phyloP scores from a whole-genome alignment of 1,140 invertebrate species.

The Whitmania pigra region DNA sequence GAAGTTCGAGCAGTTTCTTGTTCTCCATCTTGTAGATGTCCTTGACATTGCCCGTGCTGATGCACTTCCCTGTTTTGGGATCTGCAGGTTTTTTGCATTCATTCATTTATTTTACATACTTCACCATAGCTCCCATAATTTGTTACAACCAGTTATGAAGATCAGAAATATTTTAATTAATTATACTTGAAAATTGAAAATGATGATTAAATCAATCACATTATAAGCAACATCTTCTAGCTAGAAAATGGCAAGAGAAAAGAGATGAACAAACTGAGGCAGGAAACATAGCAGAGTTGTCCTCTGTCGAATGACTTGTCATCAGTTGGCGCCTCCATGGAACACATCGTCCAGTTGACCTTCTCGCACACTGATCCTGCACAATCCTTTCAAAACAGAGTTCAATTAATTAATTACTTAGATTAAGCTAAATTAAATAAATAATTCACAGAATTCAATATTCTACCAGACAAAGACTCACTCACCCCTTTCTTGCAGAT shows the following conservation, averaged over 20 bases:
- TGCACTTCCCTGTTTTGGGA: conserved; percentile 2
- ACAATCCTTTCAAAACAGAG: neutral
- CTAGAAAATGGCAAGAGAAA: neutral
- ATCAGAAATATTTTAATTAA: no score
- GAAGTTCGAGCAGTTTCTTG: conserved; percentile 6
- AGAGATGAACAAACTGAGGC: neutral
- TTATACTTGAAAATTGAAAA: no score
- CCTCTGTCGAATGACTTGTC: neutral
- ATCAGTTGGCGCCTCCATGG: conserved; percentile 6
- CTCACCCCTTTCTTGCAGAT: conserved; percentile 49
- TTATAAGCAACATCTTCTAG: neutral
- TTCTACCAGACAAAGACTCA: neutral
- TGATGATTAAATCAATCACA: neutral
- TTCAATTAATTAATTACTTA: no score
- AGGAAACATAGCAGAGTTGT: conserved; percentile 13
- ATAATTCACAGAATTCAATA: no score
- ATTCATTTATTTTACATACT: neutral
- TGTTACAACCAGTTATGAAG: no score
- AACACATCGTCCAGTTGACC: conserved; percentile 7
- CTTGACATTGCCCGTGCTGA: conserved; percentile 12
- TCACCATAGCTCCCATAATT: no score
- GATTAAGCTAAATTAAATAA: no score
- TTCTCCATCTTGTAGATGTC: conserved; percentile 6
- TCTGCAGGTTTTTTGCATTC: no score
- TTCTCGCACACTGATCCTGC: conserved; percentile 9